Evolutionary conservation across 2,113 vertebrate genomes (phyloP).

Genomic region (Paramisgurnus dabryanus): DNA sequence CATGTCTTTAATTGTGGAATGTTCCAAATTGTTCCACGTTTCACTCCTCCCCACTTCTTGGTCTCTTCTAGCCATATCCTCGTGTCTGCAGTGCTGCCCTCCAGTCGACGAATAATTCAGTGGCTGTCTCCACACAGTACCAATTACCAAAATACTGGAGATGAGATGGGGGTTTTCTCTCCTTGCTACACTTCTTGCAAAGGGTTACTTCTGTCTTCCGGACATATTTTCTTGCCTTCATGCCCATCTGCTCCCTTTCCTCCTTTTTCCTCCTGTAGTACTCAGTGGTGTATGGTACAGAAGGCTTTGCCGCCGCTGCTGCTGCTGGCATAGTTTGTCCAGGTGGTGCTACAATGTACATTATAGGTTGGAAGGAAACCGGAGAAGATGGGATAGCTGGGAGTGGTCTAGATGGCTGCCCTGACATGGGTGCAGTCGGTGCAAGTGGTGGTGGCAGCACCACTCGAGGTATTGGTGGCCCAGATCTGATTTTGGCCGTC

Average conservation of each 20-base stretch:
- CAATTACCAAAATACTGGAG: background rate
- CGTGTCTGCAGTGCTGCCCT: background rate
- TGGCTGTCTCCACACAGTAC: background rate
- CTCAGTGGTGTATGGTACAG: background rate
- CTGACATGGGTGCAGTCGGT: background rate
- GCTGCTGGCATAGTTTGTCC: background rate
- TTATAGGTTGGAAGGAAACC: background rate
- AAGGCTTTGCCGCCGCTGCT: background rate
- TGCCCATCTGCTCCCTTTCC: background rate
- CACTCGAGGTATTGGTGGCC: background rate
- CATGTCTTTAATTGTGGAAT: too few species aligned
- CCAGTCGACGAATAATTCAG: background rate
- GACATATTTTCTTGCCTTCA: background rate
- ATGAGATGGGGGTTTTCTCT: background rate
- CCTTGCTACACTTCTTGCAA: background rate
- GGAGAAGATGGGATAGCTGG: background rate
- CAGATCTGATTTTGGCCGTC: background rate
- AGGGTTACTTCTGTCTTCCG: background rate
- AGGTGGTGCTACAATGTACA: background rate
- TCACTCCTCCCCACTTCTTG: too few species aligned
- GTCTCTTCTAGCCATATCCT: background rate
- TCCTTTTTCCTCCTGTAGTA: background rate
- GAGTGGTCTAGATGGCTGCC: background rate
- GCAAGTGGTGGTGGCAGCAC: background rate
- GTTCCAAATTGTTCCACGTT: too few species aligned